These are phyloP conservation scores for Timema podura DNA, from an alignment of 2,888 invertebrate genomes.

Conservation along the genomic window DNA sequence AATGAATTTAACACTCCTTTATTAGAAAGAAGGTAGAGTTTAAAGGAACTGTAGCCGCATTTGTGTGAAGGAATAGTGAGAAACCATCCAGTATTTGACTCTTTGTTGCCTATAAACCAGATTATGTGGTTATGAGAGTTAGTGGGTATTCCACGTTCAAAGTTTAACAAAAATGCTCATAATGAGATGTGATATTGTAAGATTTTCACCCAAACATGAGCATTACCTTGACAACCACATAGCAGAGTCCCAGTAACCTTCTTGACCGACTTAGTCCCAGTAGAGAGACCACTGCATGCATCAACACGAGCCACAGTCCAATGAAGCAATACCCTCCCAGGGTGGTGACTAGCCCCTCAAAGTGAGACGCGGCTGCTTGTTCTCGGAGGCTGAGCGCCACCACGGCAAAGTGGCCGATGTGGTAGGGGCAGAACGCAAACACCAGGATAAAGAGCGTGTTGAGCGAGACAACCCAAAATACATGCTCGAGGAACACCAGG, in stretches of 20 bases:
- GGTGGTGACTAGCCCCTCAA: slow-evolving; percentile 90
- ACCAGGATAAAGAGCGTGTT: slow-evolving; percentile 95
- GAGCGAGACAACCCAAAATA: slow-evolving; percentile 97
- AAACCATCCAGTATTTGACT: too few relatives aligned
- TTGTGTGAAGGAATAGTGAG: too few relatives aligned
- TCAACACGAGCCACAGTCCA: slow-evolving; percentile 70
- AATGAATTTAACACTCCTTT: neutral
- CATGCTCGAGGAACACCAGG: slow-evolving; percentile 94
- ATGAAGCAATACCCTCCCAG: slow-evolving; percentile 91
- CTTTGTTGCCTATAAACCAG: too few relatives aligned
- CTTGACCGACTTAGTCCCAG: slow-evolving; percentile 76
- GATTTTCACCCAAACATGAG: neutral
- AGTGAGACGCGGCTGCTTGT: slow-evolving; percentile 71
- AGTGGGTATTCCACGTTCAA: too few relatives aligned
- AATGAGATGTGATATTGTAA: neutral
- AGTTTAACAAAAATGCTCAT: too few relatives aligned
- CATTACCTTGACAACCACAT: slow-evolving; percentile 68
- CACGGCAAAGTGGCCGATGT: slow-evolving; percentile 84
- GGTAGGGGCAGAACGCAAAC: slow-evolving; percentile 96
- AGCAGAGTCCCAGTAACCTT: slow-evolving; percentile 85
- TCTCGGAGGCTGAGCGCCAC: slow-evolving; percentile 64
- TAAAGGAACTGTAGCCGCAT: too few relatives aligned
- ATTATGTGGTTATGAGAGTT: too few relatives aligned
- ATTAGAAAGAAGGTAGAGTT: too few relatives aligned
- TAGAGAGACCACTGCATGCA: slow-evolving; percentile 80